A percentile compares a stretch with the other conserved stretches of the same genome.
Evolutionary conservation across 2,888 invertebrate species (phyloP).

Genomic region (Ichneumon xanthorius): DNA sequence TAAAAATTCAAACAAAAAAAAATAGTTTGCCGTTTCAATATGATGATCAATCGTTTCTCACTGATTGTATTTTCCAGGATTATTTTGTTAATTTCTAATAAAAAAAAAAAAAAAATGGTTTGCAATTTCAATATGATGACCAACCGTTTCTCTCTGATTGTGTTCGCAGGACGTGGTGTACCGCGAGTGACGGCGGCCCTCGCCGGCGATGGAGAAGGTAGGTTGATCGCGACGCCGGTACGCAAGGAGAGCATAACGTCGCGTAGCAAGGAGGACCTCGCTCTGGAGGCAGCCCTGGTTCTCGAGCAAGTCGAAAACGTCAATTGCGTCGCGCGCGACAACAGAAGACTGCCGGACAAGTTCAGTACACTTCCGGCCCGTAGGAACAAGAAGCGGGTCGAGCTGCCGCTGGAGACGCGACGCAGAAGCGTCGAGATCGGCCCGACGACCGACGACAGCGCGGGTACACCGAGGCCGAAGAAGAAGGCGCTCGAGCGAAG

Average conservation of each 20-base stretch:
- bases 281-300: constrained; percentile 91
- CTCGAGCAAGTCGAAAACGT: constrained; percentile 91
- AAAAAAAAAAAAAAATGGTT: too few relatives aligned
- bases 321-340: constrained; percentile 86
- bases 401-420: constrained; percentile 77
- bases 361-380: constrained; percentile 89
- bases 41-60: constrained; percentile 29
- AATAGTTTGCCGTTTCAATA: background rate
- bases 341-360: constrained; percentile 83
- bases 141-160: constrained; percentile 33
- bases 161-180: constrained; percentile 85
- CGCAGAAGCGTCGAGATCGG: constrained; percentile 87
- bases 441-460: constrained; percentile 76
- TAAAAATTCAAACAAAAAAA: too few relatives aligned
- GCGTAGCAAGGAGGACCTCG: constrained; percentile 90
- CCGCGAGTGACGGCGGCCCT: constrained; percentile 85
- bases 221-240: constrained; percentile 85
- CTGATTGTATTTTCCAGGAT: constrained; percentile 72
- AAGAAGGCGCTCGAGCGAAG: constrained; percentile 85
- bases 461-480: constrained; percentile 84
- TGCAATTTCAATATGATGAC: background rate
- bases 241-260: constrained; percentile 89
- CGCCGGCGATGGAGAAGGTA: constrained; percentile 85
- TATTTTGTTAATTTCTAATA: too few relatives aligned
- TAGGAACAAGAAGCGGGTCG: constrained; percentile 83